Conservation (phyloP, 2,888 invertebrate species). For the Iselma pallidipennis region DNA sequence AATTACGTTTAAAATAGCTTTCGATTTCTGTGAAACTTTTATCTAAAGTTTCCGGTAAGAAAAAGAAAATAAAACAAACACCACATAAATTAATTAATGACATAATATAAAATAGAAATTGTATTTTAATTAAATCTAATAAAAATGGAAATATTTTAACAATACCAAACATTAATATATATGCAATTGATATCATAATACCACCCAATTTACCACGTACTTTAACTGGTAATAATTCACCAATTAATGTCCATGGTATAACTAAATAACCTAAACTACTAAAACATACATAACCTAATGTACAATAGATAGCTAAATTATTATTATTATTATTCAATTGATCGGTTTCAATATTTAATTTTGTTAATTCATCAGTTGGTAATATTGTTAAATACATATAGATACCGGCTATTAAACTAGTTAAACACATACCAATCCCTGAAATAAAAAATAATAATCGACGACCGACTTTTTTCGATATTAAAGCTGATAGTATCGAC, state of each 20-base stretch:
- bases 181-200: slow-evolving; percentile 59
- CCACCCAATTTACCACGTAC: slow-evolving; percentile 61
- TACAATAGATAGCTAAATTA: slow-evolving; percentile 55
- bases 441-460: slow-evolving; percentile 59
- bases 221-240: slow-evolving; percentile 60
- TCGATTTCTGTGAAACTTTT: slow-evolving; percentile 62
- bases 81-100: slow-evolving; percentile 55
- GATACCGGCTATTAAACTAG: slow-evolving; percentile 53
- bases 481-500: slow-evolving; percentile 57
- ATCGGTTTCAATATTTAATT: slow-evolving; percentile 39
- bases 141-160: slow-evolving; percentile 60
- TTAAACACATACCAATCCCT: slow-evolving; percentile 60
- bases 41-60: slow-evolving; percentile 63
- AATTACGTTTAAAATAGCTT: slow-evolving; percentile 49
- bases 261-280: slow-evolving; percentile 61
- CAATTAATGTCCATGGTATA: slow-evolving; percentile 64
- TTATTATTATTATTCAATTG: slow-evolving; percentile 41
- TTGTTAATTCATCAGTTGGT: slow-evolving; percentile 37
- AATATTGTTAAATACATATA: slow-evolving; percentile 41
- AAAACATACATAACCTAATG: slow-evolving; percentile 60
- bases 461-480: slow-evolving; percentile 59
- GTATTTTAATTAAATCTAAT: slow-evolving; percentile 52
- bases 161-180: slow-evolving; percentile 60
- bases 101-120: slow-evolving; percentile 58
- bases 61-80: slow-evolving; percentile 57